These are phyloP conservation scores for Monochamus saltuarius DNA, from an alignment of 1,140 invertebrate species.

Conservation along the genomic window DNA sequence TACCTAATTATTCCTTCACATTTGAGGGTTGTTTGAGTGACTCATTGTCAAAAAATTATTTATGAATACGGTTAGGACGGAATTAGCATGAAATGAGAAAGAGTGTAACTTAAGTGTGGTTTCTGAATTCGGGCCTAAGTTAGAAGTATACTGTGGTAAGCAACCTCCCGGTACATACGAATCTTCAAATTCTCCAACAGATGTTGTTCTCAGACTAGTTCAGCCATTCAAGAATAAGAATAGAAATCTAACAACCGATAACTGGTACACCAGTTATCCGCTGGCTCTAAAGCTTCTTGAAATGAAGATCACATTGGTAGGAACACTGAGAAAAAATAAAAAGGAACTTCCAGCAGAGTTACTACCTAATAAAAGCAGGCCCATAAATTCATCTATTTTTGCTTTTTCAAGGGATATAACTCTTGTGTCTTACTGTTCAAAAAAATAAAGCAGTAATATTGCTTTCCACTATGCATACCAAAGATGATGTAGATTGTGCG, in stretches of 20 bases:
- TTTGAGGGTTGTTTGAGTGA: no score
- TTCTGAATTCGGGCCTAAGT: no score
- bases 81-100: no score
- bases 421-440: conserved; percentile 16
- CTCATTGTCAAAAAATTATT: no score
- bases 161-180: conserved; percentile 38
- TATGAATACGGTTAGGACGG: no score
- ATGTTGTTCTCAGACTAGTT: conserved; percentile 37
- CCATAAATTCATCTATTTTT: conserved; percentile 35
- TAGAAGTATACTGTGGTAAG: conserved; percentile 46
- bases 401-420: conserved; percentile 38
- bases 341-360: conserved; percentile 44
- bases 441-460: conserved; percentile 42
- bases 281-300: conserved; percentile 35
- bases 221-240: conserved; percentile 33
- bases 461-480: conserved; percentile 41
- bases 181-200: conserved; percentile 27
- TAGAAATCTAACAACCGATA: conserved; percentile 42
- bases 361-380: conserved; percentile 35
- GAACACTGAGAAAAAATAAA: conserved; percentile 46
- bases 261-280: conserved; percentile 42
- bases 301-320: conserved; percentile 42
- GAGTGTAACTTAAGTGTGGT: no score
- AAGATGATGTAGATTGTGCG: conserved; percentile 21
- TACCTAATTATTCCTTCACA: no score